Evolutionary conservation across 2,888 invertebrate species (phyloP).

Genomic region (Cremastinae sp.): DNA sequence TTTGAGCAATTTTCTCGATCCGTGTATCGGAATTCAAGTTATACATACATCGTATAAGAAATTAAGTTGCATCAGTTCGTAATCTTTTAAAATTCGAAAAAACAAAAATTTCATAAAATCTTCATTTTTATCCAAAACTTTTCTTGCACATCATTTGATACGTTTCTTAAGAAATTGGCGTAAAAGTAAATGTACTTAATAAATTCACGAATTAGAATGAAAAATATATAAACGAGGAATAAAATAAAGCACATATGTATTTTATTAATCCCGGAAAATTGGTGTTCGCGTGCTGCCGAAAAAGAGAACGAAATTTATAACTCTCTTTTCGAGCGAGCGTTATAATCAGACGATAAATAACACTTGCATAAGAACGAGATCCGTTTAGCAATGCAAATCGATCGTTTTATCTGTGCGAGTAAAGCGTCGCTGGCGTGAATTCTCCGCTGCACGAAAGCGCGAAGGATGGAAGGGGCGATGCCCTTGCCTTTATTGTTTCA

Average conservation of each 20-base stretch:
- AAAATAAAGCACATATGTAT: no score
- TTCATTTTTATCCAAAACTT: no score
- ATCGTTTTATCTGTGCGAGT: slow-evolving; percentile 31
- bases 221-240: no score
- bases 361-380: slow-evolving; percentile 51
- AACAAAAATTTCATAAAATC: no score
- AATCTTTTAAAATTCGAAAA: no score
- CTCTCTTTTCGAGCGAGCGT: neutral
- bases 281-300: neutral
- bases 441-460: no score
- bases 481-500: slow-evolving; percentile 65
- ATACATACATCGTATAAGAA: neutral
- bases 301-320: neutral
- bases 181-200: no score
- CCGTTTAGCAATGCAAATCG: slow-evolving; percentile 70
- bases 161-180: no score
- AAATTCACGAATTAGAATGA: no score
- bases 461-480: slow-evolving; percentile 5
- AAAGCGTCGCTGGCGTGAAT: neutral
- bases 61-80: neutral
- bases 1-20: slow-evolving; percentile 23
- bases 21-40: neutral
- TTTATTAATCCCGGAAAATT: no score
- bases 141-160: no score
- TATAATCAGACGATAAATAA: slow-evolving; percentile 49